Conservation (phyloP, 2,888 invertebrate species). For the Oxytorus armatus region DNA sequence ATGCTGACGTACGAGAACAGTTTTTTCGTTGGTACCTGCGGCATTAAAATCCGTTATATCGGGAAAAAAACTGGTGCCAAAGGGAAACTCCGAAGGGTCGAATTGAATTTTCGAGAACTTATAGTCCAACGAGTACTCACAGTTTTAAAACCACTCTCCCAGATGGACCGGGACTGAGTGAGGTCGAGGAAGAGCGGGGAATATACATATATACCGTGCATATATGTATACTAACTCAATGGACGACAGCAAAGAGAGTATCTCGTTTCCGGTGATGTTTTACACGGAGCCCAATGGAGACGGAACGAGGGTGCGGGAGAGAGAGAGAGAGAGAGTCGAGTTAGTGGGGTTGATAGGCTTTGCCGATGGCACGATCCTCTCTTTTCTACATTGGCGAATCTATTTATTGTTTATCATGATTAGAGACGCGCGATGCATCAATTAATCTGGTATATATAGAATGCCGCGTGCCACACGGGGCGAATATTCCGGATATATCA, state of each 20-base stretch:
- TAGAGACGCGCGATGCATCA: conserved; percentile 79
- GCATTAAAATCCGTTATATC: conserved; percentile 6
- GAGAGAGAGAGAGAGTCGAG: conserved; percentile 1
- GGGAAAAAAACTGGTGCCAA: not conserved
- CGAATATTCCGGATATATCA: conserved; percentile 79
- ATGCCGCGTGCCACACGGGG: conserved; percentile 68
- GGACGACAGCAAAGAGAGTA: conserved; percentile 5
- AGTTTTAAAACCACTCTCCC: conserved; percentile 31
- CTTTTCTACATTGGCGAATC: conserved; percentile 69
- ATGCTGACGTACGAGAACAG: not conserved
- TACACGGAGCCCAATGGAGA: not conserved
- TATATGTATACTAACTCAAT: conserved; percentile 1
- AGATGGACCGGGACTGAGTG: not conserved
- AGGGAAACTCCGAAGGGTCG: conserved; percentile 15
- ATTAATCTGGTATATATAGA: conserved; percentile 72
- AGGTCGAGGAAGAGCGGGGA: not conserved
- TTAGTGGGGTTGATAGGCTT: not conserved
- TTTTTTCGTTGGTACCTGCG: not conserved
- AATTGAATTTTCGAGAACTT: conserved; percentile 17
- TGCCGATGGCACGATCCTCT: conserved; percentile 15
- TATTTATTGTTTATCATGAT: conserved; percentile 81
- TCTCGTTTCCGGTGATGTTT: conserved; percentile 23
- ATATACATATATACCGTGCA: not conserved
- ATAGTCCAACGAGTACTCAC: conserved; percentile 14
- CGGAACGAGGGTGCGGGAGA: not conserved